These are phyloP conservation scores for Jaculus jaculus DNA, from an alignment of 2,113 vertebrate genomes.

Conservation along the genomic window DNA sequence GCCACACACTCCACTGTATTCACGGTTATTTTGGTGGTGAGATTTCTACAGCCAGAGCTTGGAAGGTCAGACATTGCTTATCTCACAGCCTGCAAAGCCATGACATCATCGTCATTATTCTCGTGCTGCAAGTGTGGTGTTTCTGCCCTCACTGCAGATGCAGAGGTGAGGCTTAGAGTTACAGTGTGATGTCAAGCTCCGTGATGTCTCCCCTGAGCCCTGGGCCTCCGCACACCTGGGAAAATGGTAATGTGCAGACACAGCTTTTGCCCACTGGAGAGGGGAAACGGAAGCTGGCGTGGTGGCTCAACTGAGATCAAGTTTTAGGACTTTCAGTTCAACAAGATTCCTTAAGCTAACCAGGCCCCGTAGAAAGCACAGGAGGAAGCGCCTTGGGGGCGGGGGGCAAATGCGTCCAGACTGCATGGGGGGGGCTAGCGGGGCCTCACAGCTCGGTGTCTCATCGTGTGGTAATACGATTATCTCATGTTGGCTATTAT, in stretches of 20 bases:
- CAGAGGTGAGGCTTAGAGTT: neutral
- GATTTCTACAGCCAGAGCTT: neutral
- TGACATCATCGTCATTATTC: no score
- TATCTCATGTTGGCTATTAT: slow-evolving; percentile 40
- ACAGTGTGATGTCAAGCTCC: neutral
- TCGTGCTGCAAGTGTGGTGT: neutral
- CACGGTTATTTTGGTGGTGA: neutral
- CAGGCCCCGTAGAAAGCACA: slow-evolving; percentile 45
- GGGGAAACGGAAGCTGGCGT: neutral
- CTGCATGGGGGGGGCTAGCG: slow-evolving; percentile 59
- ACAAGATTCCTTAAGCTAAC: slow-evolving; percentile 11
- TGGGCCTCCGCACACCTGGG: neutral
- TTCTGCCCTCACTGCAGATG: neutral
- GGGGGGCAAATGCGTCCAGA: no score
- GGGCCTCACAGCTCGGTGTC: slow-evolving; percentile 48
- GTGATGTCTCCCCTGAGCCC: neutral
- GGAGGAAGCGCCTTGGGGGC: neutral
- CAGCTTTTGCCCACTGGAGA: neutral
- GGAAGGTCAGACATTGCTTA: neutral
- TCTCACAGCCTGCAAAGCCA: neutral
- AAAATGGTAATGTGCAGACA: neutral
- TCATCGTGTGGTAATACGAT: neutral
- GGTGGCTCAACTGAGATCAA: neutral
- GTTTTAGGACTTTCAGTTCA: neutral
- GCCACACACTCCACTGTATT: neutral